Conservation (phyloP, 2,888 invertebrate species). For the Megastigmus dorsalis region DNA sequence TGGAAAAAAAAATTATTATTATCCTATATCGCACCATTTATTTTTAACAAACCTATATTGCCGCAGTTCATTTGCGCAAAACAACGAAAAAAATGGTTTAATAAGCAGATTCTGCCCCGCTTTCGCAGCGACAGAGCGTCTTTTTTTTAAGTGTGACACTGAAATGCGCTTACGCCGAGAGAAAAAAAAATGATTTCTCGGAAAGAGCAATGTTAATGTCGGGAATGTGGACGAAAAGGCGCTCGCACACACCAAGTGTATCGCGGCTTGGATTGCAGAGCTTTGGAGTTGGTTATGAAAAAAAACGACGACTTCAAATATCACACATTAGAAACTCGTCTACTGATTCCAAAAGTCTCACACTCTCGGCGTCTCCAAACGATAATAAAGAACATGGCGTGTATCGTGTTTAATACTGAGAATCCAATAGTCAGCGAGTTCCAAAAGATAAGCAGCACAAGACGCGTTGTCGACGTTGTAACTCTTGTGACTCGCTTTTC, state of each 20-base stretch:
- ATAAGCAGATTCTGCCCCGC: no score
- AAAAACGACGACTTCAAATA: conserved; percentile 37
- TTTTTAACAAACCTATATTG: no score
- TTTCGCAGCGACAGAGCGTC: no score
- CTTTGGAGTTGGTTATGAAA: conserved; percentile 32
- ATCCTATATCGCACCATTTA: no score
- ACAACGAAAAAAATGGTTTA: no score
- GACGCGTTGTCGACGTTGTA: conserved; percentile 38
- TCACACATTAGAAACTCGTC: conserved; percentile 29
- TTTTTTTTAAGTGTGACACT: no score
- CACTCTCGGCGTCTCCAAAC: conserved; percentile 25
- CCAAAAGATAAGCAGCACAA: conserved; percentile 43
- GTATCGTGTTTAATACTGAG: conserved; percentile 67
- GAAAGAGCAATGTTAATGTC: not conserved
- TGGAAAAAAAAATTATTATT: not conserved
- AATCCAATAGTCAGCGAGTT: conserved; percentile 67
- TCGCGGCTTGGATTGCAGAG: conserved; percentile 30
- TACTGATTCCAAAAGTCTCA: conserved; percentile 43
- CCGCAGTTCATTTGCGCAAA: no score
- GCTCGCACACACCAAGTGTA: not conserved
- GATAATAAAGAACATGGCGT: conserved; percentile 59
- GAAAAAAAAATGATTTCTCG: conserved; percentile 16
- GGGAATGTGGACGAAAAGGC: not conserved
- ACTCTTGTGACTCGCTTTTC: conserved; percentile 37
- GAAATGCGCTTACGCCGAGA: not conserved